Percentiles rank a stretch among this genome's conserved stretches.
phyloP scores from a whole-genome alignment of 1,140 invertebrate species.

The Cataglyphis hispanica region DNA sequence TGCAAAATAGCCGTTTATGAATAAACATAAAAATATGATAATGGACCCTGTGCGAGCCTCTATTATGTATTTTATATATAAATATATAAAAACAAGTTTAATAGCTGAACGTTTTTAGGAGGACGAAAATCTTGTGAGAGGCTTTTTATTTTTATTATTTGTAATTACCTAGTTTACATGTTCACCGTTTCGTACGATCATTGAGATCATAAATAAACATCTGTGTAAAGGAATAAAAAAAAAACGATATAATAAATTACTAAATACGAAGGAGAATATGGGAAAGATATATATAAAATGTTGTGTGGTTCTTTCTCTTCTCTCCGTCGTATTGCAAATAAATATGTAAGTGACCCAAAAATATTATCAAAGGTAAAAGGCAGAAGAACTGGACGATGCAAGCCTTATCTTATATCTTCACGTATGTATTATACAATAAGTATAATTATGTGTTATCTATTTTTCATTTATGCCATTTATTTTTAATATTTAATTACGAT shows the following conservation, averaged over 20 bases:
- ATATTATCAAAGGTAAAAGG: background rate
- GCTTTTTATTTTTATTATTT: constrained; percentile 85
- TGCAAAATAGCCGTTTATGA: constrained; percentile 76
- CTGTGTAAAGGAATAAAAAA: constrained; percentile 80
- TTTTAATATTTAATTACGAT: constrained; percentile 3
- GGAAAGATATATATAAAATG: constrained; percentile 45
- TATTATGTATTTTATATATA: constrained; percentile 86
- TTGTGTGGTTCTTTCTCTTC: constrained; percentile 53
- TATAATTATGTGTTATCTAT: background rate
- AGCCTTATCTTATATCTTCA: background rate
- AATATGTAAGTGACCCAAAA: constrained; percentile 21
- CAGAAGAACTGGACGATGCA: background rate
- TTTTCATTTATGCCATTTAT: background rate
- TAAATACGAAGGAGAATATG: constrained; percentile 77
- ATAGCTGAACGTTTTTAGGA: constrained; percentile 81
- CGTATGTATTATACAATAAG: constrained; percentile 24
- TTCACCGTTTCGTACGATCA: constrained; percentile 83
- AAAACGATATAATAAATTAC: constrained; percentile 83
- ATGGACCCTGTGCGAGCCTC: constrained; percentile 81
- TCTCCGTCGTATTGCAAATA: constrained; percentile 33
- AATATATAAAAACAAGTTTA: constrained; percentile 79
- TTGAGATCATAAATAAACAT: constrained; percentile 79
- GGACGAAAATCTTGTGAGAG: constrained; percentile 81
- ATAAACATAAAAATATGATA: constrained; percentile 81
- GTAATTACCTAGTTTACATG: constrained; percentile 84